A percentile compares a stretch with the other conserved stretches of the same genome.
These are phyloP conservation scores for Glyphotaelius pellucidus DNA, from an alignment of 2,888 invertebrate species.

Conservation along the genomic window DNA sequence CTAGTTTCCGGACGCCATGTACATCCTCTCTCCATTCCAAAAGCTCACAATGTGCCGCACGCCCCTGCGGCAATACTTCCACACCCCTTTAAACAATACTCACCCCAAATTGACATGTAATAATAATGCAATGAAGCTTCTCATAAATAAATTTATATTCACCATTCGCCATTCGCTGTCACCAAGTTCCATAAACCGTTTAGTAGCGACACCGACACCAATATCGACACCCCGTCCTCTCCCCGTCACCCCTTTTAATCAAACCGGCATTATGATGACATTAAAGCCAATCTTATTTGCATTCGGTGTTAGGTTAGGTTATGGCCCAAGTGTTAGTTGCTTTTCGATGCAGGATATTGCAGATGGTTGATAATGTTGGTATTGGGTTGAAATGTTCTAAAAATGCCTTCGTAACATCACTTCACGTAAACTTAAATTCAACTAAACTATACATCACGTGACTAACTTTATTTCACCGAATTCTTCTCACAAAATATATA, in stretches of 20 bases:
- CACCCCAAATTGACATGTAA: slow-evolving; percentile 45
- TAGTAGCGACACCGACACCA: slow-evolving; percentile 3
- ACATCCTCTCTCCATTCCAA: not conserved
- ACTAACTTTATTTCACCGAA: too few relatives aligned
- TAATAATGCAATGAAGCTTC: slow-evolving; percentile 58
- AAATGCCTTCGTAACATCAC: not conserved
- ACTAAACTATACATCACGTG: not conserved
- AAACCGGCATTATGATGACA: slow-evolving; percentile 63
- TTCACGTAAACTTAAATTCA: not conserved
- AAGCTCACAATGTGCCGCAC: not conserved
- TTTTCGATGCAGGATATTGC: not conserved
- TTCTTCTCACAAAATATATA: too few relatives aligned
- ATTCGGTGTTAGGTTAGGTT: slow-evolving; percentile 13
- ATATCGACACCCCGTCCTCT: not conserved
- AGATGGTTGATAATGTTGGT: not conserved
- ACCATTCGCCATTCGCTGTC: slow-evolving; percentile 12
- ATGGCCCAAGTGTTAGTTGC: slow-evolving; percentile 20
- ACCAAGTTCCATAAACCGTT: slow-evolving; percentile 51
- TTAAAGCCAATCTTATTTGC: slow-evolving; percentile 57
- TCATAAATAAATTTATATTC: slow-evolving; percentile 66
- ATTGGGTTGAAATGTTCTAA: not conserved
- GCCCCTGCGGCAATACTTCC: not conserved
- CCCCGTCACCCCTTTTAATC: slow-evolving; percentile 63
- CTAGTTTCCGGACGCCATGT: not conserved
- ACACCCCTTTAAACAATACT: slow-evolving; percentile 12